Percentiles rank a stretch among this genome's conserved stretches.
phyloP scores from a whole-genome alignment of 2,113 vertebrate genomes.

The Carassius carassius region DNA sequence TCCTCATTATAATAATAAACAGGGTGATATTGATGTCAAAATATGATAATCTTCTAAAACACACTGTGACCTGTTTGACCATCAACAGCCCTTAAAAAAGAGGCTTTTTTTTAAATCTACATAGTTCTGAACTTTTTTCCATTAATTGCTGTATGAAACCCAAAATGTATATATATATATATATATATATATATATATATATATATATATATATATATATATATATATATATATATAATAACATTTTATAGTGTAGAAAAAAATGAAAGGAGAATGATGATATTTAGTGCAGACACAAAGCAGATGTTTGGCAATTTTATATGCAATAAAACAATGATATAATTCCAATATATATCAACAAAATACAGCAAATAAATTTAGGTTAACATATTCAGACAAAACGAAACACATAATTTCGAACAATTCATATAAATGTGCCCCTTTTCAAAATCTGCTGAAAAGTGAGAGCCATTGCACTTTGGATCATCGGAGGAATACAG shows the following conservation, averaged over 20 bases:
- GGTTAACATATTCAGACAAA: slow-evolving; percentile 64
- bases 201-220: too few relatives aligned
- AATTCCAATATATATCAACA: slow-evolving; percentile 64
- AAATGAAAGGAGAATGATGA: background rate
- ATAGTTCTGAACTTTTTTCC: background rate
- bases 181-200: too few relatives aligned
- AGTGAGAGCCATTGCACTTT: slow-evolving; percentile 72
- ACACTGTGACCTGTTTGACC: background rate
- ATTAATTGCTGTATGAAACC: background rate
- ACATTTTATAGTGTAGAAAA: too few relatives aligned
- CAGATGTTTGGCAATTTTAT: slow-evolving; percentile 38
- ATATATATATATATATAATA: too few relatives aligned
- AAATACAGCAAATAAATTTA: slow-evolving; percentile 69
- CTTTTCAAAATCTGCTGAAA: slow-evolving; percentile 54
- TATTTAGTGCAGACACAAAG: background rate
- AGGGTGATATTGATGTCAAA: background rate
- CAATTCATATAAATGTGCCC: slow-evolving; percentile 61
- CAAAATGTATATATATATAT: too few relatives aligned
- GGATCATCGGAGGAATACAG: slow-evolving; percentile 50
- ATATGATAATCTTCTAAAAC: background rate
- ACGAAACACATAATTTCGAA: slow-evolving; percentile 53
- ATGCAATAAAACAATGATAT: slow-evolving; percentile 61
- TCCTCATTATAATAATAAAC: background rate
- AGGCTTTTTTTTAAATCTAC: background rate
- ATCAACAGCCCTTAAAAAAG: background rate